phyloP scores from a whole-genome alignment of 2,888 invertebrate species.

The Eristalis intricaria region DNA sequence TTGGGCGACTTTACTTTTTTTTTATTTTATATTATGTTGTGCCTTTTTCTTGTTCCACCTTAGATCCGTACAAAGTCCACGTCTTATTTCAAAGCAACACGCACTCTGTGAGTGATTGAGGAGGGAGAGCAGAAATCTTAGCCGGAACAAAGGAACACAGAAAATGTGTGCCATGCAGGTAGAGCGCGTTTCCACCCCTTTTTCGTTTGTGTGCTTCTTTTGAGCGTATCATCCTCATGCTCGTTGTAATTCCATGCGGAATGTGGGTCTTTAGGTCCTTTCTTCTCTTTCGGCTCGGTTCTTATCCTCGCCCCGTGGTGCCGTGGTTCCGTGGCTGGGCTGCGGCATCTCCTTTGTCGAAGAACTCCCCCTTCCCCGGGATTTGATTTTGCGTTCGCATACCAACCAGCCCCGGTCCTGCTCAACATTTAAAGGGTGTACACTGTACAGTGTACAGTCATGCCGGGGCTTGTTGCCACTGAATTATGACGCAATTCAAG shows the following conservation, averaged over 20 bases:
- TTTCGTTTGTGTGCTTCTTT: background rate
- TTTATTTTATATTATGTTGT: too few species aligned
- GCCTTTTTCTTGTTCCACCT: background rate
- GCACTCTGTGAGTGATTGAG: background rate
- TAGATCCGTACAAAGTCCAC: background rate
- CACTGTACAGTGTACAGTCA: slow-evolving; percentile 37
- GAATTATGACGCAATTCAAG: slow-evolving; percentile 68
- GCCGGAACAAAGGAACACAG: slow-evolving; percentile 29
- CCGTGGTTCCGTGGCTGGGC: too few species aligned
- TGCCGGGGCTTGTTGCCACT: slow-evolving; percentile 54
- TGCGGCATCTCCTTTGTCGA: slow-evolving; percentile 55
- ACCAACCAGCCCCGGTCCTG: slow-evolving; percentile 39
- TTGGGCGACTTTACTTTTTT: slow-evolving; percentile 74
- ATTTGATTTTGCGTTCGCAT: slow-evolving; percentile 2
- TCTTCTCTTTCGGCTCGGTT: slow-evolving; percentile 19
- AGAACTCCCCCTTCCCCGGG: slow-evolving; percentile 47
- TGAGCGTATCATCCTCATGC: slow-evolving; percentile 32
- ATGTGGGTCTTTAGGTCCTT: slow-evolving; percentile 69
- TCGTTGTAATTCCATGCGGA: slow-evolving; percentile 69
- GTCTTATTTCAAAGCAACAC: too few species aligned
- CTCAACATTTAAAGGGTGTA: slow-evolving; percentile 58
- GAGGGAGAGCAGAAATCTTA: background rate
- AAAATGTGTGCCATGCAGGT: slow-evolving; percentile 67
- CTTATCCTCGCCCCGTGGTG: slow-evolving; percentile 51
- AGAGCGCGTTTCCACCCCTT: slow-evolving; percentile 67